Conservation (phyloP, 2,113 vertebrate genomes). For the Phaethon lepturus region DNA sequence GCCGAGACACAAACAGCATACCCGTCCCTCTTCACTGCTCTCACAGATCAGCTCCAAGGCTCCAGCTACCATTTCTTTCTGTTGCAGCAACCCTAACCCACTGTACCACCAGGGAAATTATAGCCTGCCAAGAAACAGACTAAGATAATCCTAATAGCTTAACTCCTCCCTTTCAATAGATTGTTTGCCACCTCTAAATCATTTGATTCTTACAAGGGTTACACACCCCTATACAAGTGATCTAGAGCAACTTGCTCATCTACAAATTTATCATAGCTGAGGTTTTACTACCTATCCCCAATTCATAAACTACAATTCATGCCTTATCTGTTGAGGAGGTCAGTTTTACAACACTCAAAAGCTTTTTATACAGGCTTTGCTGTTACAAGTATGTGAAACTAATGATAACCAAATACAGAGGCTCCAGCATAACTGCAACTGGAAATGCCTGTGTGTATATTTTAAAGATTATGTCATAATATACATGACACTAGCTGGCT, state of each 20-base stretch:
- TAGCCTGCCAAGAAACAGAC: neutral
- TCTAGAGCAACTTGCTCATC: neutral
- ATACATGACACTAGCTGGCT: neutral
- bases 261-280: neutral
- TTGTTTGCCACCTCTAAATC: neutral
- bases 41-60: neutral
- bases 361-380: neutral
- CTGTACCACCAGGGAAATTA: neutral
- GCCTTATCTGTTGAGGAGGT: rapidly evolving
- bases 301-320: neutral
- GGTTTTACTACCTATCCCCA: neutral
- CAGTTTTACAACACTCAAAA: rapidly evolving
- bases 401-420: neutral
- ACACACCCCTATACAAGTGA: neutral
- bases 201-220: neutral
- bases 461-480: neutral
- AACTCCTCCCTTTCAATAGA: neutral
- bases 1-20: neutral
- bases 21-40: neutral
- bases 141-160: neutral
- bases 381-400: neutral
- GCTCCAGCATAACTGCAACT: neutral
- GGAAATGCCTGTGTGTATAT: rapidly evolving
- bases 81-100: neutral
- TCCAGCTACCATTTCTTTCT: neutral